A percentile compares a stretch with the other conserved stretches of the same genome.
phyloP scores from a whole-genome alignment of 2,113 vertebrate genomes.

The Todiramphus chloris region DNA sequence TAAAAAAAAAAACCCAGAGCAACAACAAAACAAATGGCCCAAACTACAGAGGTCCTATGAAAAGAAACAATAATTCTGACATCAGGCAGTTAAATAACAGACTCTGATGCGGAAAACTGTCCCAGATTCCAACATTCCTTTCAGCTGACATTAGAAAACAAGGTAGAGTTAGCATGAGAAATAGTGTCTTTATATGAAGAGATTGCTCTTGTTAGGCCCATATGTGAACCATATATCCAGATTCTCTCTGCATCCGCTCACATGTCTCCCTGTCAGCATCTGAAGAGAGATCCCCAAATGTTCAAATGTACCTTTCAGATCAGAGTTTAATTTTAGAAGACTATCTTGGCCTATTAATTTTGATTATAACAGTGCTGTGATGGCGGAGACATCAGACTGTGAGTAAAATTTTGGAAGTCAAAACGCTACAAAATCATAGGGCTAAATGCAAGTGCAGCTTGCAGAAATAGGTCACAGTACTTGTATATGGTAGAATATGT shows the following conservation, averaged over 20 bases:
- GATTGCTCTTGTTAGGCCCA: conserved; percentile 62
- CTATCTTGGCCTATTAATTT: conserved; percentile 56
- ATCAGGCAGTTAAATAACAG: conserved; percentile 17
- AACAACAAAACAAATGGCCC: neutral
- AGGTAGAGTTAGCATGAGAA: conserved; percentile 51
- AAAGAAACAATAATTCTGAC: neutral
- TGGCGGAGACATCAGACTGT: neutral
- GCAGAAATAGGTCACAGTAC: neutral
- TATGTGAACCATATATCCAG: conserved; percentile 63
- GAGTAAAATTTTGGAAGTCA: neutral
- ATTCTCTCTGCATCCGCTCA: conserved; percentile 55
- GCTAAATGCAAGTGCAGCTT: neutral
- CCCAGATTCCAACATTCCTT: conserved; percentile 18
- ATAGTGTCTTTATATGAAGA: conserved; percentile 50
- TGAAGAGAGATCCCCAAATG: conserved; percentile 64
- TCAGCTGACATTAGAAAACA: conserved; percentile 33
- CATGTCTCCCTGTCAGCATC: conserved; percentile 55
- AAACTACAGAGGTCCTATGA: neutral
- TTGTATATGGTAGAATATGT: neutral
- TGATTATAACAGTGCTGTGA: conserved; percentile 15
- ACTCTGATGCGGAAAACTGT: neutral
- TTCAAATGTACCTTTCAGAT: conserved; percentile 55
- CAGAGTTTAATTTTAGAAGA: conserved; percentile 57
- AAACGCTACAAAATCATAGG: neutral
- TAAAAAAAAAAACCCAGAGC: neutral